Percentiles rank a stretch among this genome's conserved stretches.
phyloP scores from a whole-genome alignment of 2,113 vertebrate genomes.

The Rhinopomastus cyanomelas region DNA sequence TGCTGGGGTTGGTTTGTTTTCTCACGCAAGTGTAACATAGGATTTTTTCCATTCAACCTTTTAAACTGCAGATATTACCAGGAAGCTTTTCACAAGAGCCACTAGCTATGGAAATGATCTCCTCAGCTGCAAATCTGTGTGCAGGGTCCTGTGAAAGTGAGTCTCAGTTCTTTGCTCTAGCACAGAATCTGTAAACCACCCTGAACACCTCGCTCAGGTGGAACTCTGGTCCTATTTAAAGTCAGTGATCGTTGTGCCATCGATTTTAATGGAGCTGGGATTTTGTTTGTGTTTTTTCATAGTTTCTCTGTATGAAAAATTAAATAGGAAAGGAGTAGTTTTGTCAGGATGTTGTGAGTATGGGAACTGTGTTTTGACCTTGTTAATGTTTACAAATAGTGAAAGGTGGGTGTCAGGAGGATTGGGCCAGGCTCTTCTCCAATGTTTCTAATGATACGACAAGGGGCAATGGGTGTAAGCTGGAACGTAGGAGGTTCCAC shows the following conservation, averaged over 20 bases:
- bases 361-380: too few species aligned
- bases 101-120: conserved; percentile 1
- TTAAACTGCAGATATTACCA: neutral
- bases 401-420: too few species aligned
- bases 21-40: neutral
- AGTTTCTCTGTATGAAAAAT: neutral
- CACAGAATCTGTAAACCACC: neutral
- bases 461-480: too few species aligned
- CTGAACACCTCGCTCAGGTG: neutral
- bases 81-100: neutral
- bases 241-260: neutral
- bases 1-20: neutral
- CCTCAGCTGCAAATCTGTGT: neutral
- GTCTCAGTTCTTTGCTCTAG: neutral
- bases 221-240: neutral
- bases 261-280: neutral
- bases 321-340: neutral
- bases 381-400: too few species aligned
- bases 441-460: too few species aligned
- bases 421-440: too few species aligned
- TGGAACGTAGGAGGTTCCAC: too few species aligned
- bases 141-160: neutral
- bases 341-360: neutral
- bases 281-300: neutral
- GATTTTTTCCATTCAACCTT: neutral